Evolutionary conservation across 2,888 invertebrate species (phyloP).

Genomic region (Cataglyphis rosenhaueri): DNA sequence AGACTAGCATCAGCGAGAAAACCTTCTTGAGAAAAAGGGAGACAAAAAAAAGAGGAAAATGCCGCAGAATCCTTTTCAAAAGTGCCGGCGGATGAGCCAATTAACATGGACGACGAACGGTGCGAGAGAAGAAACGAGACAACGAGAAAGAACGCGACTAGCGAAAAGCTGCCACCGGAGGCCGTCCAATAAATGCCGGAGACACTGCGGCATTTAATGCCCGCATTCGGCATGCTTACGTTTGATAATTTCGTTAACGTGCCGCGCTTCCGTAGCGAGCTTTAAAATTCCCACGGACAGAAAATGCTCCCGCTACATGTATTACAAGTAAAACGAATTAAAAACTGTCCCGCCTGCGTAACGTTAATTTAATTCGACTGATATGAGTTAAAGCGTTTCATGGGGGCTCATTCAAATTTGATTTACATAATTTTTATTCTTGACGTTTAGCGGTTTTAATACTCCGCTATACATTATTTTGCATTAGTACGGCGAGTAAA

Average conservation of each 20-base stretch:
- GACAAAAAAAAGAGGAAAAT: not conserved
- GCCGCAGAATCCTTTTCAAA: slow-evolving; percentile 29
- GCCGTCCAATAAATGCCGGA: slow-evolving; percentile 24
- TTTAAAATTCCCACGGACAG: slow-evolving; percentile 15
- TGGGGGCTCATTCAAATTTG: slow-evolving; percentile 23
- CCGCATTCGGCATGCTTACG: slow-evolving; percentile 53
- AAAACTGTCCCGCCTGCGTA: slow-evolving; percentile 21
- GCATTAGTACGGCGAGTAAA: not conserved
- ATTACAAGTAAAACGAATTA: slow-evolving; percentile 22
- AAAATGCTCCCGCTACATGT: slow-evolving; percentile 4
- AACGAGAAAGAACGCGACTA: not conserved
- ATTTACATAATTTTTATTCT: slow-evolving; percentile 53
- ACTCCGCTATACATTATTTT: slow-evolving; percentile 32
- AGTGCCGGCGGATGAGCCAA: slow-evolving; percentile 43
- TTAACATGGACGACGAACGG: slow-evolving; percentile 54
- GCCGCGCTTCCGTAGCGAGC: slow-evolving; percentile 57
- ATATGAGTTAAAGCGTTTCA: slow-evolving; percentile 20
- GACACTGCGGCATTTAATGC: slow-evolving; percentile 62
- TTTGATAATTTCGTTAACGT: slow-evolving; percentile 68
- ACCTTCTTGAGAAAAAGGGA: not conserved
- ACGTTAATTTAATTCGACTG: slow-evolving; percentile 43
- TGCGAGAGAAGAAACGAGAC: slow-evolving; percentile 14
- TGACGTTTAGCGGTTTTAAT: slow-evolving; percentile 43
- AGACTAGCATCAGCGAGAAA: slow-evolving; percentile 3
- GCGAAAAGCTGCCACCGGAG: slow-evolving; percentile 56